Conservation (phyloP, 2,797 vertebrate genomes). For the Decapterus maruadsi region DNA sequence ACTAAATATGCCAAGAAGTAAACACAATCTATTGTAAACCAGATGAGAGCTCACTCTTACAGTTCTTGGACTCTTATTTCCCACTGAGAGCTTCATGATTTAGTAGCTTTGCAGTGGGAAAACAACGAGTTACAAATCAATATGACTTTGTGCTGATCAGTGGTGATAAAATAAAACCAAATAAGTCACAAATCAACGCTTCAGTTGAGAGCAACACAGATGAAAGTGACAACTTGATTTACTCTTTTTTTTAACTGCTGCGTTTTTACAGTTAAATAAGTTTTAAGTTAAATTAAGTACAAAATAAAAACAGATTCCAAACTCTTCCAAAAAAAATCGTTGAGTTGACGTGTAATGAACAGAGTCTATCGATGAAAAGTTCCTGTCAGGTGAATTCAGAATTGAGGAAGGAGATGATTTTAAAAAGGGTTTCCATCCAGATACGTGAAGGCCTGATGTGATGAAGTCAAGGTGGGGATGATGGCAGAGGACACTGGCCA, state of each 20-base stretch:
- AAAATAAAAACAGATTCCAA: neutral
- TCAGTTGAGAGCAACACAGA: neutral
- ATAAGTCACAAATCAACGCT: neutral
- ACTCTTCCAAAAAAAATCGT: slow-evolving; percentile 7
- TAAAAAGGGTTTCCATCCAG: neutral
- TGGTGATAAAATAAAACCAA: neutral
- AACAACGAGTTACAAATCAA: neutral
- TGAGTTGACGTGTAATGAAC: neutral
- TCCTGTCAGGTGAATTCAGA: slow-evolving; percentile 18
- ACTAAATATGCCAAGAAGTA: neutral
- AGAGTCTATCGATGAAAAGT: slow-evolving; percentile 10
- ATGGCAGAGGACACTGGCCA: slow-evolving; percentile 22
- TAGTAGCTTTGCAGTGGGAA: neutral
- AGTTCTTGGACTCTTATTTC: neutral
- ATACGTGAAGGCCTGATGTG: slow-evolving; percentile 12
- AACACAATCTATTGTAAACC: neutral
- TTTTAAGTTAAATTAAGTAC: neutral
- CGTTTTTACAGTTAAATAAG: neutral
- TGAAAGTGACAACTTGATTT: neutral
- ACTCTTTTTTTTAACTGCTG: neutral
- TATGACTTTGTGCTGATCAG: neutral
- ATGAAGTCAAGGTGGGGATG: slow-evolving; percentile 16
- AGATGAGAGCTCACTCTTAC: neutral
- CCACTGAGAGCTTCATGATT: slow-evolving; percentile 6
- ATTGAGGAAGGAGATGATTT: neutral